phyloP scores from a whole-genome alignment of 2,888 invertebrate species.

The Melolontha melolontha region DNA sequence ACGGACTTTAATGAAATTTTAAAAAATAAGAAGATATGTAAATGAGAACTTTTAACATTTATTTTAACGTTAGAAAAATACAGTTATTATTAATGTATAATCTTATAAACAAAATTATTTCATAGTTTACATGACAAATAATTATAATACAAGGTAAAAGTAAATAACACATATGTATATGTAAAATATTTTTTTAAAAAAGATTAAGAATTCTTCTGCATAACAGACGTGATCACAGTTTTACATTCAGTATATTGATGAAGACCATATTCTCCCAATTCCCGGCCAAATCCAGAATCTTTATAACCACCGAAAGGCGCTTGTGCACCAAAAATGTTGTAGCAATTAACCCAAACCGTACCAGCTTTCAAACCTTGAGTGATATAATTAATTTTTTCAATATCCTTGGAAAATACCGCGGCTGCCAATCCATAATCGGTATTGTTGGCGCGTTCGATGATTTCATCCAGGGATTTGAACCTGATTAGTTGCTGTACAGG shows the following conservation, averaged over 20 bases:
- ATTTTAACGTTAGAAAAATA: no score
- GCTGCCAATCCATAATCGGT: slow-evolving; percentile 95
- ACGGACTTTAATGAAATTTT: no score
- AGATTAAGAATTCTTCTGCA: slow-evolving; percentile 42
- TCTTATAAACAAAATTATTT: no score
- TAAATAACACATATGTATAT: not conserved
- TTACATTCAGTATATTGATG: slow-evolving; percentile 96
- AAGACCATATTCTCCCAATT: slow-evolving; percentile 94
- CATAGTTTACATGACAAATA: not conserved
- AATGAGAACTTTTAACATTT: no score
- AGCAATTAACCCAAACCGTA: slow-evolving; percentile 95
- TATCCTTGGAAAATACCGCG: slow-evolving; percentile 90
- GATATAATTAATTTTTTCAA: slow-evolving; percentile 88
- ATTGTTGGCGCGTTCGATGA: slow-evolving; percentile 89
- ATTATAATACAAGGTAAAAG: not conserved
- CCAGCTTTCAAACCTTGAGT: slow-evolving; percentile 84
- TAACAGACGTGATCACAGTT: slow-evolving; percentile 74
- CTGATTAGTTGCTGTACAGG: slow-evolving; percentile 95
- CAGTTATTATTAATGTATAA: no score
- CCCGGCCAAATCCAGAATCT: slow-evolving; percentile 95
- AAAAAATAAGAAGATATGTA: no score
- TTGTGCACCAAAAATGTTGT: slow-evolving; percentile 86
- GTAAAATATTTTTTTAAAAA: no score
- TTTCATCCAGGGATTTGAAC: slow-evolving; percentile 88
- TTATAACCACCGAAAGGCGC: slow-evolving; percentile 98